phyloP scores from a whole-genome alignment of 2,888 invertebrate genomes.

The Andrena hattorfiana region DNA sequence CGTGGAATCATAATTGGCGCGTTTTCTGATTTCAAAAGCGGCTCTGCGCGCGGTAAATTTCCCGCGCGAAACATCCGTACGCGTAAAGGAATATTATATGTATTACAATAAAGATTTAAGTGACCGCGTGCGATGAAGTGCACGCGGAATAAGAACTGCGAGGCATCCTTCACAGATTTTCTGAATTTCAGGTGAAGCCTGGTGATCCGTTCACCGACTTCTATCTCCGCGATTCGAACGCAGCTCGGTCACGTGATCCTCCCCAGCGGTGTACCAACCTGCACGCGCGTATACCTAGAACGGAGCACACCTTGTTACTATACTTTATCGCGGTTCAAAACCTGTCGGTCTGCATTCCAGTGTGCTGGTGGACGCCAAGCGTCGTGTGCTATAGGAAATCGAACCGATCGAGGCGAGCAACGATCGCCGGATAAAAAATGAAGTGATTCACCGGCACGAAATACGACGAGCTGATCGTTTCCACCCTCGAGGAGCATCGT shows the following conservation, averaged over 20 bases:
- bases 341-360: constrained; percentile 85
- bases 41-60: neutral
- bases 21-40: constrained; percentile 16
- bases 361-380: constrained; percentile 82
- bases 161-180: neutral
- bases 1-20: constrained; percentile 10
- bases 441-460: constrained; percentile 45
- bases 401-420: constrained; percentile 19
- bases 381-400: constrained; percentile 51
- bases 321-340: constrained; percentile 79
- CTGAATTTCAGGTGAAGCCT: neutral
- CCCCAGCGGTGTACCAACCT: constrained; percentile 51
- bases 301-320: constrained; percentile 55
- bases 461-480: constrained; percentile 18
- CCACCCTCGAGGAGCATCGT: constrained; percentile 5
- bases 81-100: neutral
- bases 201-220: neutral
- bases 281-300: constrained; percentile 47
- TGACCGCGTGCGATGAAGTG: neutral
- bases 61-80: neutral
- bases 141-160: too few species aligned
- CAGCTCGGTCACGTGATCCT: constrained; percentile 35
- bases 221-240: neutral
- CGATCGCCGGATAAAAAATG: constrained; percentile 47
- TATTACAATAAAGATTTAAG: neutral